Base-by-base conservation (phyloP, 1,140 invertebrate species). In the Aethina tumida region DNA sequence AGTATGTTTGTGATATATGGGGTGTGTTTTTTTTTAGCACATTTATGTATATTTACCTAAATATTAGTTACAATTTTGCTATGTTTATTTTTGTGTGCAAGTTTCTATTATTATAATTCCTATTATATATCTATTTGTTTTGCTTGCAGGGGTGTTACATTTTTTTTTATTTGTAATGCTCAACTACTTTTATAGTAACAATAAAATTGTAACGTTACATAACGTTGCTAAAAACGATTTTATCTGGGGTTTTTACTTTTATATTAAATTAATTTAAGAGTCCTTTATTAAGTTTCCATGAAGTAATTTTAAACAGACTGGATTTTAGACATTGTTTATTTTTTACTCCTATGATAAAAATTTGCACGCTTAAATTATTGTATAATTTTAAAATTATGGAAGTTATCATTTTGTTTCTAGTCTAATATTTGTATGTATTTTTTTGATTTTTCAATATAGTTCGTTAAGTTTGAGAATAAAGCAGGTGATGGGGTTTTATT, bases 11-110 rank as follows among this genome's bases (percentile, higher is more conserved):
- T 35, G 38, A 31, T 29, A 39, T 30, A 40, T 44, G 41, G 50
- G 43, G 48, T 47, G 52, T 52, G 47, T 50, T 52, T 40, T 34
- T 39, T 39, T 26, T 37, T 25, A 43, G 32, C 33, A 43, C n/a
- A n/a, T 34, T 32, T 49, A 48, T 45, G 42, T 49, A 35, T 45
- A 46, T 51, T 47, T 39, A 33, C 37, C n/a, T 24, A 34, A 35
- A 30, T 28, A 41, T 43, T 33, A 47, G 31, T 44, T 46, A 30
- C 24, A 35, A 41, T 47, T n/a, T 35, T 37, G 41, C 36, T 45
- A 39, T 50, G 26, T 43, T 52, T 45, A 31, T 43, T 52, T 42
- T 41, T 41, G 41, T 44, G 45, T 47, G 45, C 34, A 41, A 38
- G 31, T 47, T 47, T 47, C 37, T 48, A 27, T 48, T 45, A 41